A percentile compares a stretch with the other conserved stretches of the same genome.
Conservation (phyloP, 2,113 vertebrate species). For the Oxygymnocypris stewartii region DNA sequence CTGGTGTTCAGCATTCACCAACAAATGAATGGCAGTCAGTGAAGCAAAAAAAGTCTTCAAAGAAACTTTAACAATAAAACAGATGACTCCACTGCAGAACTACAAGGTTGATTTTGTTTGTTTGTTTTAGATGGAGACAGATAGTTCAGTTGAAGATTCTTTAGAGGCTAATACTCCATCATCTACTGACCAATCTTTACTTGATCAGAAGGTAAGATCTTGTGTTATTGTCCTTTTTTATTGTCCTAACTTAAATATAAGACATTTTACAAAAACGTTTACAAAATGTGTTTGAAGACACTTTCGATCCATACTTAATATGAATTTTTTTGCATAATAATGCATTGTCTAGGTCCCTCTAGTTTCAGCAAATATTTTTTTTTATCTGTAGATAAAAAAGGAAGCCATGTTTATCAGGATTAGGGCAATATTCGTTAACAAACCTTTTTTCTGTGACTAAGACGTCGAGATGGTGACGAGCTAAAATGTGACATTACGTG, state of each 20-base stretch:
- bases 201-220: constrained; percentile 42
- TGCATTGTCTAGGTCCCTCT: too few relatives aligned
- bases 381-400: too few relatives aligned
- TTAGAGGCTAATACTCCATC: constrained; percentile 52
- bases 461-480: too few relatives aligned
- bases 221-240: neutral
- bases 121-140: constrained; percentile 61
- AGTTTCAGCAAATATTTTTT: too few relatives aligned
- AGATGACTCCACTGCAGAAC: neutral
- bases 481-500: too few relatives aligned
- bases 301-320: too few relatives aligned
- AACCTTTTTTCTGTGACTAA: too few relatives aligned
- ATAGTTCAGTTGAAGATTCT: constrained; percentile 58
- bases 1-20: neutral
- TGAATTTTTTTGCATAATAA: too few relatives aligned
- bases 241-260: neutral
- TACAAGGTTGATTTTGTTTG: neutral
- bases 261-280: neutral
- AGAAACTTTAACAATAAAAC: neutral
- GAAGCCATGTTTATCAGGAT: too few relatives aligned
- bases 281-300: too few relatives aligned
- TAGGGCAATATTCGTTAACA: too few relatives aligned
- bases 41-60: neutral
- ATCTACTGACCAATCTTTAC: constrained; percentile 24
- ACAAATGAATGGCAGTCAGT: neutral